Conservation (phyloP, 2,113 vertebrate species). For the Channa argus region DNA sequence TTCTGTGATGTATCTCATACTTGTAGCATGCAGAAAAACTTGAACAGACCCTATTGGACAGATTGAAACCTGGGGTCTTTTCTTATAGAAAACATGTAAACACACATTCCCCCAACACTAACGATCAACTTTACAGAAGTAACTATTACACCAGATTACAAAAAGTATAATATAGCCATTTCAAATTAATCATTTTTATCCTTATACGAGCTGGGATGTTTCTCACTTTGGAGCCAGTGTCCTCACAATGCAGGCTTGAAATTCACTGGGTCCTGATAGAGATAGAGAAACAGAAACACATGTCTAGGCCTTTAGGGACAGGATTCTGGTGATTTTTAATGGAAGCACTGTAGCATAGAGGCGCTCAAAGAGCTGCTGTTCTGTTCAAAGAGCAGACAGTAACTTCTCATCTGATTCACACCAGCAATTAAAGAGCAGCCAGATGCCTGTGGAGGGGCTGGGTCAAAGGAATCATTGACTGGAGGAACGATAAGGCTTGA, state of each 20-base stretch:
- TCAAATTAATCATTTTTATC: too few species aligned
- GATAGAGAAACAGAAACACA: neutral
- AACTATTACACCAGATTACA: too few species aligned
- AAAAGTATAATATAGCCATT: too few species aligned
- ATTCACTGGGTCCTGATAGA: slow-evolving; percentile 2
- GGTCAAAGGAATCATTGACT: slow-evolving; percentile 29
- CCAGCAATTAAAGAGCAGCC: slow-evolving; percentile 47
- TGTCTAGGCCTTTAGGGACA: neutral
- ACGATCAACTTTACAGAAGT: too few species aligned
- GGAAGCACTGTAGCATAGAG: slow-evolving; percentile 40
- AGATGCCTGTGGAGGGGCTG: neutral
- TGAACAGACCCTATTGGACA: too few species aligned
- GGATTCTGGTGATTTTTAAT: slow-evolving; percentile 27
- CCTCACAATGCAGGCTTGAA: slow-evolving; percentile 1
- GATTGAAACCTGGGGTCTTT: too few species aligned
- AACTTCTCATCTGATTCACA: slow-evolving; percentile 52
- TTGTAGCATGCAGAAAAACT: too few species aligned
- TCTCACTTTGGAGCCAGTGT: neutral
- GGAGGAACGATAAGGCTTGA: slow-evolving; percentile 30
- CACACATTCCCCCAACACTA: too few species aligned
- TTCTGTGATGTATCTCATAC: too few species aligned
- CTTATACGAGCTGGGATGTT: too few species aligned
- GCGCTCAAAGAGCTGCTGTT: neutral
- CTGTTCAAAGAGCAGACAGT: slow-evolving; percentile 48
- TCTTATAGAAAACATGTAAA: too few species aligned